phyloP scores from a whole-genome alignment of 1,140 invertebrate genomes.

The Trypoxylus dichotomus region DNA sequence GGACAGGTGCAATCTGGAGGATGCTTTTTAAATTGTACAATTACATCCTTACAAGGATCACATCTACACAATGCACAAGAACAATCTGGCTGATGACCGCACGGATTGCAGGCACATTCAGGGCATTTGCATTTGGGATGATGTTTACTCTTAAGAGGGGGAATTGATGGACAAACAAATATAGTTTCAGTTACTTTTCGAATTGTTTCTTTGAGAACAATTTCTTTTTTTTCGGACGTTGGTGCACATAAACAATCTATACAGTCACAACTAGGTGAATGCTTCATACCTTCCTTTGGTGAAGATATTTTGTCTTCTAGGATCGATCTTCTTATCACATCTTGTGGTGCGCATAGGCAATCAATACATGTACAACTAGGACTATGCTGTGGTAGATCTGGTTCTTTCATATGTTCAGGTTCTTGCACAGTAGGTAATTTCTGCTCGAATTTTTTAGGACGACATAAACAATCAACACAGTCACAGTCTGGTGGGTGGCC shows the following conservation, averaged over 20 bases:
- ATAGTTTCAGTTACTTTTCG: not conserved
- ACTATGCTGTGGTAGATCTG: not conserved
- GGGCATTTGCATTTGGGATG: slow-evolving; percentile 35
- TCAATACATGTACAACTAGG: slow-evolving; percentile 30
- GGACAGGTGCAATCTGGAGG: slow-evolving; percentile 3
- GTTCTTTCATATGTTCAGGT: slow-evolving; percentile 2
- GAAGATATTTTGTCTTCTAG: not conserved
- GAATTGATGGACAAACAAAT: not conserved
- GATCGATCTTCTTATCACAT: not conserved
- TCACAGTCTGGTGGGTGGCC: slow-evolving; percentile 28
- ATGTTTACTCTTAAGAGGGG: slow-evolving; percentile 26
- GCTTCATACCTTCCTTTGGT: not conserved
- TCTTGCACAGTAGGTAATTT: not conserved
- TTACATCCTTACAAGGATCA: slow-evolving; percentile 33
- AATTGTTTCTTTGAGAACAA: slow-evolving; percentile 21
- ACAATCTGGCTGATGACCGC: slow-evolving; percentile 30
- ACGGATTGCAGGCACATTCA: slow-evolving; percentile 32
- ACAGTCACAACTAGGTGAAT: slow-evolving; percentile 37
- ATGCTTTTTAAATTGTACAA: slow-evolving; percentile 9
- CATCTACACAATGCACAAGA: slow-evolving; percentile 34
- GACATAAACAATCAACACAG: slow-evolving; percentile 28
- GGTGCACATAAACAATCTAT: slow-evolving; percentile 36
- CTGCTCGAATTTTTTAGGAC: slow-evolving; percentile 1
- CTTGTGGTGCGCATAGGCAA: slow-evolving; percentile 25
- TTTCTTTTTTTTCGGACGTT: not conserved